Evolutionary conservation across 1,140 invertebrate species (phyloP).

Genomic region (Cheumatopsyche charites): DNA sequence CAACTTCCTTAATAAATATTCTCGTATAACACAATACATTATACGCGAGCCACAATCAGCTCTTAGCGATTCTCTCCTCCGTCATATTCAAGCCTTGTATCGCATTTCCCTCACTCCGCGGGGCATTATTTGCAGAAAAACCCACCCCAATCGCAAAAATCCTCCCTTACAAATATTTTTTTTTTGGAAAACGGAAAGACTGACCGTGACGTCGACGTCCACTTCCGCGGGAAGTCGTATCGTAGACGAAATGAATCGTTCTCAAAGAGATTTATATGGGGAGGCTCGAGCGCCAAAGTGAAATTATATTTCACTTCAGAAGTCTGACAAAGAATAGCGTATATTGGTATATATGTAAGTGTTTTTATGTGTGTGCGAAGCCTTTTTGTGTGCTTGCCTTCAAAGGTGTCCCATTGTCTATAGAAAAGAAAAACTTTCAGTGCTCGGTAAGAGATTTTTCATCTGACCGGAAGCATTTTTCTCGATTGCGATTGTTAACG

Average conservation of each 20-base stretch:
- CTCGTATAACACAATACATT: too few relatives aligned
- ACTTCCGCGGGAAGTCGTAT: slow-evolving; percentile 42
- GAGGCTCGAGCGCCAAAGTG: slow-evolving; percentile 36
- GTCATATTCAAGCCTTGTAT: too few relatives aligned
- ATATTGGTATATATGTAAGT: not conserved
- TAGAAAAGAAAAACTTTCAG: too few relatives aligned
- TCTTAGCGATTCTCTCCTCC: too few relatives aligned
- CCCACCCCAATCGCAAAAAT: too few relatives aligned
- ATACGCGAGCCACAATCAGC: too few relatives aligned
- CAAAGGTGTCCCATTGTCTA: slow-evolving; percentile 21
- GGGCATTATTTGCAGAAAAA: too few relatives aligned
- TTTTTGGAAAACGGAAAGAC: slow-evolving; percentile 29
- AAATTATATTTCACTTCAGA: slow-evolving; percentile 47
- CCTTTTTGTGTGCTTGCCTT: slow-evolving; percentile 4
- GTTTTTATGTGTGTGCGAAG: not conserved
- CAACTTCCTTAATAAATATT: too few relatives aligned
- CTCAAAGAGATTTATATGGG: slow-evolving; percentile 40
- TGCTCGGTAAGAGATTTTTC: not conserved
- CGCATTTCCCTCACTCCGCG: too few relatives aligned
- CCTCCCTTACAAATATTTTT: not conserved
- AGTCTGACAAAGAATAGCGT: not conserved
- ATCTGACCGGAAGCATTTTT: slow-evolving; percentile 10
- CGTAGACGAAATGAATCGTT: slow-evolving; percentile 40
- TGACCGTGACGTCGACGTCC: slow-evolving; percentile 35
- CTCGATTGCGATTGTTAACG: not conserved